Percentiles rank a stretch among this genome's conserved stretches.
These are phyloP conservation scores for Pristionchus japonicus DNA, from an alignment of 2,888 invertebrate genomes.

Conservation along the genomic window DNA sequence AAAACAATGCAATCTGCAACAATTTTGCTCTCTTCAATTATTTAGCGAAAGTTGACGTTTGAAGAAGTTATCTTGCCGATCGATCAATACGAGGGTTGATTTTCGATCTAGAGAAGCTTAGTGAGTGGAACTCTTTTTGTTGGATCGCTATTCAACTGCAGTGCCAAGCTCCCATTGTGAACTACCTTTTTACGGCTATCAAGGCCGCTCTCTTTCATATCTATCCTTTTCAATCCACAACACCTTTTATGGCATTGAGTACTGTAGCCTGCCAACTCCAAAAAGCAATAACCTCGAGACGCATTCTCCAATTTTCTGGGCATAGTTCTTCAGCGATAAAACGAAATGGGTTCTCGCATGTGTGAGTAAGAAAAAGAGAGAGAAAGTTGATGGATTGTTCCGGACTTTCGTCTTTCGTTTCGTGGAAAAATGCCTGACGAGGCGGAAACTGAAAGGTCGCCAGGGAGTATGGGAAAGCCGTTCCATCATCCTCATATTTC, in stretches of 20 bases:
- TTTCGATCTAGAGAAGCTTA: too few relatives aligned
- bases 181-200: background rate
- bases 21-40: background rate
- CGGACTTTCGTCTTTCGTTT: background rate
- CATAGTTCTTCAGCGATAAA: background rate
- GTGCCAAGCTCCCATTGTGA: too few relatives aligned
- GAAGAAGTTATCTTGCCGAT: too few relatives aligned
- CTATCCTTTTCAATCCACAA: background rate
- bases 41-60: background rate
- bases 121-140: background rate
- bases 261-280: too few relatives aligned
- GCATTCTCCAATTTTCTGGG: background rate
- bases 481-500: slow-evolving; percentile 47
- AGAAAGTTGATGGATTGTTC: background rate
- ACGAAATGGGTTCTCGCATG: background rate
- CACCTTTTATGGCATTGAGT: background rate
- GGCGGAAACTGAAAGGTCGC: background rate
- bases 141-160: background rate
- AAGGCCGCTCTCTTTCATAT: background rate
- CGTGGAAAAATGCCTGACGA: background rate
- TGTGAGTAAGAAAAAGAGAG: background rate
- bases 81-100: too few relatives aligned
- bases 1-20: background rate
- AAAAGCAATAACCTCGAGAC: background rate
- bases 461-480: slow-evolving; percentile 7